Conservation (phyloP, 92 coral and sea anemone species). For the Siderastrea siderea region DNA sequence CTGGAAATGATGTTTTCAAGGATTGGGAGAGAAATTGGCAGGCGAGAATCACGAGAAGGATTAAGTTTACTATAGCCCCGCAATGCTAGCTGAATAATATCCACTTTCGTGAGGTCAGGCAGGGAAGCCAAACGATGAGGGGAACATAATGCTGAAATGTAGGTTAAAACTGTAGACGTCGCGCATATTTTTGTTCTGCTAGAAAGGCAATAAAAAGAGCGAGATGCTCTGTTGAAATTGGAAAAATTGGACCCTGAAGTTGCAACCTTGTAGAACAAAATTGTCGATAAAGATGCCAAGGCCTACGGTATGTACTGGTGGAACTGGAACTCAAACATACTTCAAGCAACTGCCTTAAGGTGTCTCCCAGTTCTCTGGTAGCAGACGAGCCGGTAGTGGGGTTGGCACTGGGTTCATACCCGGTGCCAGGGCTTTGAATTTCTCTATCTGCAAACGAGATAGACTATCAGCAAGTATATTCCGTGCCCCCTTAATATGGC, state of each 20-base stretch:
- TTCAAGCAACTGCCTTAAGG: conserved; percentile 25
- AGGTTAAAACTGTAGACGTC: conserved; percentile 25
- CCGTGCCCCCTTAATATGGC: conserved; percentile 38
- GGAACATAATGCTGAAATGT: conserved; percentile 53
- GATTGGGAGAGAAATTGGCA: conserved; percentile 58
- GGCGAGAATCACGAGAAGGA: conserved; percentile 35
- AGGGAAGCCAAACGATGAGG: conserved; percentile 51
- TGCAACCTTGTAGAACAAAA: background rate
- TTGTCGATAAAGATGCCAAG: conserved; percentile 33
- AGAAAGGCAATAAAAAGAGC: conserved; percentile 35
- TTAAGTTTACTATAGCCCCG: conserved; percentile 36
- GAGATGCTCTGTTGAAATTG: background rate
- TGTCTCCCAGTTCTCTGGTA: conserved; percentile 54
- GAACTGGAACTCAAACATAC: conserved; percentile 15
- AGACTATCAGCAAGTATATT: conserved; percentile 51
- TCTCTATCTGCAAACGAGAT: conserved; percentile 62
- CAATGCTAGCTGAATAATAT: conserved; percentile 19
- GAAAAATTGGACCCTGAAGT: background rate
- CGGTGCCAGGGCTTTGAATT: conserved; percentile 44
- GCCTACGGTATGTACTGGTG: conserved; percentile 5
- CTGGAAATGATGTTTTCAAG: conserved; percentile 34
- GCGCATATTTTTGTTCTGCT: background rate
- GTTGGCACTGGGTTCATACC: conserved; percentile 36
- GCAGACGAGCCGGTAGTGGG: conserved; percentile 31
- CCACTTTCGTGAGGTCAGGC: conserved; percentile 34